Base-by-base conservation (phyloP, 2,113 vertebrate species). In the Elachura formosa region DNA sequence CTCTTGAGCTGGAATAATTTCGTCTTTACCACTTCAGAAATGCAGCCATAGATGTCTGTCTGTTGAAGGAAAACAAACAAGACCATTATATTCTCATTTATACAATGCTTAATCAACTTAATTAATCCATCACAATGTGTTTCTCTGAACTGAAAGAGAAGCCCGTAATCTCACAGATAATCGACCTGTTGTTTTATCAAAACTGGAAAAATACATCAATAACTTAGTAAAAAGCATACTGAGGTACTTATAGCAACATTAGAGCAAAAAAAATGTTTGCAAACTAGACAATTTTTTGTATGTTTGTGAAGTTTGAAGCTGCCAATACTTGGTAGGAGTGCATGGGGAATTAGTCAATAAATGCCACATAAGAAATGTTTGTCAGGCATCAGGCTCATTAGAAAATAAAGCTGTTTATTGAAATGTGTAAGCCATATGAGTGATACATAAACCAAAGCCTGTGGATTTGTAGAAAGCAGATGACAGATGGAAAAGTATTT, bases 1-100 rank as follows among this genome's bases (percentile, higher is more conserved):
- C 92, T 97, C 82, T 96, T 98, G 51, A 98, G 43, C 66, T 98
- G 98, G 89, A 98, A 98, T 78, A 94, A 15, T 51, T 95, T 98
- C 38, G 97, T 98, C 38, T 97, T 97, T n/a, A 98, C 72, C 31
- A 52, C 81, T 85, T 96, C 72, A 49, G 96, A 97, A 84, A 97
- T 54, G 67, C 98, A 98, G 23, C 98, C 98, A 8, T 96, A 62
- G 63, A 67, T 95, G 41, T 98, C 96, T 21, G 98, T 93, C 98
- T 98, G 85, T 82, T 85, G 63, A 24, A 91, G 17, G 14, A 55
- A 84, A 96, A 58, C 77, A 95, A 93, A 85, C 12, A 62, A 86
- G 76, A 64, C 5, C 24, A 45, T 74, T 76, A 34, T 7, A 67
- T 26, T 82, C 41, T 75, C 45, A 45, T 62, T 52, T 83, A 54